These are phyloP conservation scores for Cyanistes caeruleus DNA, from an alignment of 2,113 vertebrate genomes.

Conservation along the genomic window DNA sequence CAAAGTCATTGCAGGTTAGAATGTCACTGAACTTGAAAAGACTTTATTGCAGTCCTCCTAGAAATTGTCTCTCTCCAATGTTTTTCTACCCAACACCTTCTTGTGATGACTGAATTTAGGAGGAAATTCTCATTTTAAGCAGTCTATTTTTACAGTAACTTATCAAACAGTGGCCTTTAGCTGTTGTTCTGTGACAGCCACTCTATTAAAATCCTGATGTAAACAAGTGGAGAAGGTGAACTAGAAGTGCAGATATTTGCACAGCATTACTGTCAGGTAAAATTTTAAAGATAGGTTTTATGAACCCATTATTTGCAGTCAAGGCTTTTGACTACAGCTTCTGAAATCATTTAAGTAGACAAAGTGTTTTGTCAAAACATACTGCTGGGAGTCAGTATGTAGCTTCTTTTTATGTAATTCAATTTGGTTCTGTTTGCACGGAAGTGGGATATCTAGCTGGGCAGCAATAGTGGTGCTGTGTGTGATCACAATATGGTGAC, in stretches of 20 bases:
- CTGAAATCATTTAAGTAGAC: conserved; percentile 86
- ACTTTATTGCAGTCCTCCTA: conserved; percentile 51
- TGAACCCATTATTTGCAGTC: conserved; percentile 84
- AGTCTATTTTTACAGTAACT: conserved; percentile 79
- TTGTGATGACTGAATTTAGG: conserved; percentile 74
- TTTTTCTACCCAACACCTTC: conserved; percentile 62
- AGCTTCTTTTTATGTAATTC: conserved; percentile 81
- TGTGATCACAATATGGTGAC: conserved; percentile 69
- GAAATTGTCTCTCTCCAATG: conserved; percentile 46
- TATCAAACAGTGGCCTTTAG: conserved; percentile 83
- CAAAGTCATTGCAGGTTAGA: conserved; percentile 58
- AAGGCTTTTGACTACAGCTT: conserved; percentile 83
- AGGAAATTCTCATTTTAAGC: conserved; percentile 79
- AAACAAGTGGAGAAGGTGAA: conserved; percentile 83
- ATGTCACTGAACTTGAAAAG: conserved; percentile 57
- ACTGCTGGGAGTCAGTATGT: conserved; percentile 78
- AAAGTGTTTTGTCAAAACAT: conserved; percentile 86
- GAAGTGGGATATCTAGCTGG: conserved; percentile 75
- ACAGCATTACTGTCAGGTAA: conserved; percentile 84
- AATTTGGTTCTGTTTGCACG: conserved; percentile 77
- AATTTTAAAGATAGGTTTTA: conserved; percentile 84
- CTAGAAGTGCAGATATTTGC: conserved; percentile 80
- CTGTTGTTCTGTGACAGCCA: conserved; percentile 81
- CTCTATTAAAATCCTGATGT: conserved; percentile 83
- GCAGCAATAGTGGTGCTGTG: conserved; percentile 56